phyloP scores from a whole-genome alignment of 1,140 invertebrate genomes.

The Amyelois transitella region DNA sequence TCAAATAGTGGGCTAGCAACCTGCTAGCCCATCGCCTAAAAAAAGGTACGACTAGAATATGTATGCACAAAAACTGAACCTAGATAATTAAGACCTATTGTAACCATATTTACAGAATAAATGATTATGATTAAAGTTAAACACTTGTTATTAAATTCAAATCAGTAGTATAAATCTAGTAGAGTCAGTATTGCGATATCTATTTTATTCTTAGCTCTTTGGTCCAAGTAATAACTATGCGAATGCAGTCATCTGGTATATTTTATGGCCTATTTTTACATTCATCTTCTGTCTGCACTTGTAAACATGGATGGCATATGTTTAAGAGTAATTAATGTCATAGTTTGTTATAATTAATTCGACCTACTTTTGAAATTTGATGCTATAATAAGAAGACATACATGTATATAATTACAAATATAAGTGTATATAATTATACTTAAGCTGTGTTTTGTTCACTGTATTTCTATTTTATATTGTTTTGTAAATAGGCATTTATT shows the following conservation, averaged over 20 bases:
- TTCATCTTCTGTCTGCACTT: neutral
- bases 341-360: neutral
- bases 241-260: neutral
- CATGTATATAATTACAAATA: neutral
- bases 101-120: neutral
- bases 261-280: neutral
- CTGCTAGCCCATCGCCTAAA: too few relatives aligned
- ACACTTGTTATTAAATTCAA: too few relatives aligned
- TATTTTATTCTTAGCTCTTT: neutral
- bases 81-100: neutral
- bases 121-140: too few relatives aligned
- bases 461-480: too few relatives aligned
- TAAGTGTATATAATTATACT: too few relatives aligned
- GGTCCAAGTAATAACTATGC: neutral
- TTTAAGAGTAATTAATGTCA: neutral
- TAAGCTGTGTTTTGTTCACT: too few relatives aligned
- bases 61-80: too few relatives aligned
- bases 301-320: neutral
- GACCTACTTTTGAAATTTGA: neutral
- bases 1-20: too few relatives aligned
- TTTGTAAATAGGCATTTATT: too few relatives aligned
- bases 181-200: neutral
- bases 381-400: too few relatives aligned
- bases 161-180: neutral
- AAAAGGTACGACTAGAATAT: too few relatives aligned